phyloP scores from a whole-genome alignment of 1,140 invertebrate species.

The Aphis craccivora region DNA sequence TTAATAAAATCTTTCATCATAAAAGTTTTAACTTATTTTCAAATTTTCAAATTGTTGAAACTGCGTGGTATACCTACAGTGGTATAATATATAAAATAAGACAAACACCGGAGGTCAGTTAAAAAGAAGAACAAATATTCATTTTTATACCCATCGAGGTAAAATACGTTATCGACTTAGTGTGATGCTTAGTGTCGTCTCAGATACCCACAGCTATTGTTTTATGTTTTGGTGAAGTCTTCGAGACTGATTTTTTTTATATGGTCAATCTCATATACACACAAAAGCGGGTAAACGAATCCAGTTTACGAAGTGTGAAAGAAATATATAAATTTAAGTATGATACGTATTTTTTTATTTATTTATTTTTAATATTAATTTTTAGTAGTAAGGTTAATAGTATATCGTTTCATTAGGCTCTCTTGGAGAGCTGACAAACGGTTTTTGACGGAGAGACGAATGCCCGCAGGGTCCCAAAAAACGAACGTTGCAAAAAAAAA shows the following conservation, averaged over 20 bases:
- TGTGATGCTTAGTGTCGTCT: not conserved
- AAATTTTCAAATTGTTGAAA: not conserved
- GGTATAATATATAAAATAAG: not conserved
- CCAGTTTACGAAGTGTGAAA: not conserved
- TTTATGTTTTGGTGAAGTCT: not conserved
- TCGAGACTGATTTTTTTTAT: not conserved
- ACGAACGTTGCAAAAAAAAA: not conserved
- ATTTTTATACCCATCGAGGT: not conserved
- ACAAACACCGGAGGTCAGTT: not conserved
- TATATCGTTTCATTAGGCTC: conserved; percentile 34
- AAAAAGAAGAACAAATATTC: not conserved
- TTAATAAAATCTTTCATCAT: not conserved
- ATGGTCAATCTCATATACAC: not conserved
- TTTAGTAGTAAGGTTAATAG: not conserved
- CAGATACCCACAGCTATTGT: not conserved
- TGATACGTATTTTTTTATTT: not conserved
- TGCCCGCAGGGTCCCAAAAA: not conserved
- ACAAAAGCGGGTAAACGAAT: not conserved
- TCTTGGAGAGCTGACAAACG: conserved; percentile 28
- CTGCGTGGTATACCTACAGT: not conserved
- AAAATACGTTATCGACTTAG: not conserved
- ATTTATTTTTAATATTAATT: not conserved
- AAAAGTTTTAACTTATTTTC: not conserved
- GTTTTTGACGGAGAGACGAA: conserved; percentile 20
- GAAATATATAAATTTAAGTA: not conserved